A percentile compares a stretch with the other conserved stretches of the same genome.
phyloP scores from a whole-genome alignment of 2,113 vertebrate species.

The Sclerurus mexicanus region DNA sequence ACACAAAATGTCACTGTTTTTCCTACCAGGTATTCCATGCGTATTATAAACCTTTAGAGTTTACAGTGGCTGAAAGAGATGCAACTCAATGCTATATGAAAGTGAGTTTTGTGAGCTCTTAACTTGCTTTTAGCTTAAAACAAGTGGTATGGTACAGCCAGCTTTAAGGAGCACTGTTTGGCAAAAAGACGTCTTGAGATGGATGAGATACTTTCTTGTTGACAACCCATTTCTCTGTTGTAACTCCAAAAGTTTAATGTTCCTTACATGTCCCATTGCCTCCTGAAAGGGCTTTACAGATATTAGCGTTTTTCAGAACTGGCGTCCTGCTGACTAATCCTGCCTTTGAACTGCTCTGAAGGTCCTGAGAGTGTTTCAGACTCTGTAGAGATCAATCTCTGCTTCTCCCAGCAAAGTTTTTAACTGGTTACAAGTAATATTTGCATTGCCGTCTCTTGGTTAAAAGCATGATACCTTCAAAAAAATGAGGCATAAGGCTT shows the following conservation, averaged over 20 bases:
- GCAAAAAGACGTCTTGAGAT: background rate
- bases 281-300: background rate
- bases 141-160: background rate
- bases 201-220: background rate
- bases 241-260: background rate
- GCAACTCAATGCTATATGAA: slow-evolving; percentile 92
- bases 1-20: background rate
- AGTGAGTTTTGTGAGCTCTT: slow-evolving; percentile 69
- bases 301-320: background rate
- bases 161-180: background rate
- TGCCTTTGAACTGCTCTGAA: background rate
- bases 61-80: slow-evolving; percentile 85
- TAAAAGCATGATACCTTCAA: background rate
- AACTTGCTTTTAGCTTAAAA: background rate
- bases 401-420: background rate
- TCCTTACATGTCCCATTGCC: background rate
- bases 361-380: background rate
- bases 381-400: background rate
- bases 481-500: background rate
- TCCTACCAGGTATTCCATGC: slow-evolving; percentile 88
- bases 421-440: background rate
- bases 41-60: slow-evolving; percentile 94
- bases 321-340: background rate
- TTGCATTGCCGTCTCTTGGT: background rate
- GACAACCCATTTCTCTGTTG: background rate